phyloP scores from a whole-genome alignment of 2,888 invertebrate genomes.

The Papilio protenor region DNA sequence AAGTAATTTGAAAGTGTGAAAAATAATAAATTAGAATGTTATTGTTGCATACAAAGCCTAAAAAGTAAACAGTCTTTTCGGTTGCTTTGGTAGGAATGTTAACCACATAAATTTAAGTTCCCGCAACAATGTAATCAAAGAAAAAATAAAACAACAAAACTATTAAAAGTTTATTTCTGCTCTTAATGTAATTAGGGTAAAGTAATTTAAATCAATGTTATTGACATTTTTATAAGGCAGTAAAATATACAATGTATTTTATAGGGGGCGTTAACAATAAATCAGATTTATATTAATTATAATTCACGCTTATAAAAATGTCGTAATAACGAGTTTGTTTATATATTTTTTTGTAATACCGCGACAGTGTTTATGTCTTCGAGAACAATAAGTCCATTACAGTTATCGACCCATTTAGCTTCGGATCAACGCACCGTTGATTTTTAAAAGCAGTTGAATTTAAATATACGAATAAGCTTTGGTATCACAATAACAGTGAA shows the following conservation, averaged over 20 bases:
- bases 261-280: constrained; percentile 33
- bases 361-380: constrained; percentile 44
- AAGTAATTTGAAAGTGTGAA: constrained; percentile 8
- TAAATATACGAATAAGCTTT: constrained; percentile 14
- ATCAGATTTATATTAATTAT: constrained; percentile 13
- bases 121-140: not conserved
- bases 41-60: not conserved
- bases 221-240: constrained; percentile 11
- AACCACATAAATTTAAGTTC: not conserved
- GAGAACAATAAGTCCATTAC: constrained; percentile 55
- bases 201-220: not conserved
- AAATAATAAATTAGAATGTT: constrained; percentile 7
- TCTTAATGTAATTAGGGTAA: not conserved
- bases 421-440: constrained; percentile 56
- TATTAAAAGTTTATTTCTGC: not conserved
- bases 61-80: not conserved
- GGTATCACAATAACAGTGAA: not conserved
- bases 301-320: constrained; percentile 23
- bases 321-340: constrained; percentile 30
- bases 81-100: not conserved
- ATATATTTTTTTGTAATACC: constrained; percentile 29
- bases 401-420: constrained; percentile 51
- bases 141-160: not conserved
- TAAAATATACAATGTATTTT: constrained; percentile 27
- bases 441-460: constrained; percentile 32